These are phyloP conservation scores for Euphonia xanthogaster DNA, from an alignment of 2,797 vertebrate genomes.

Conservation along the genomic window DNA sequence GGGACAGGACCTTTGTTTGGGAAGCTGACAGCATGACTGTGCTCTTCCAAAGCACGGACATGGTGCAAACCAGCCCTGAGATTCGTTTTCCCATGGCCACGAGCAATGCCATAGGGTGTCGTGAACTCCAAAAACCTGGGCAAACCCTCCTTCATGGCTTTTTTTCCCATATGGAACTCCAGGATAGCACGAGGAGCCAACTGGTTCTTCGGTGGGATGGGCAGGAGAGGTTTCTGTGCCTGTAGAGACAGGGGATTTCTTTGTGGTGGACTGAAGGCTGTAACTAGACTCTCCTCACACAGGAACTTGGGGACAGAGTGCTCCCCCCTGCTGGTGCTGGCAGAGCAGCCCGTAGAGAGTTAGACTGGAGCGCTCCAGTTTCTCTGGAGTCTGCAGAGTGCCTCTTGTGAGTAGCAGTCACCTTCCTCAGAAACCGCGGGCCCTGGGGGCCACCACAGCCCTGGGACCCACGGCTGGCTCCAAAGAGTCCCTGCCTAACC, in stretches of 20 bases:
- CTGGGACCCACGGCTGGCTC: conserved; percentile 1
- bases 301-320: conserved; percentile 65
- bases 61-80: neutral
- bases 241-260: neutral
- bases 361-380: conserved; percentile 68
- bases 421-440: conserved; percentile 64
- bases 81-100: neutral
- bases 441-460: conserved; percentile 20
- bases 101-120: neutral
- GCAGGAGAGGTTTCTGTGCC: conserved; percentile 15
- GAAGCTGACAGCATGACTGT: neutral
- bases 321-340: conserved; percentile 66
- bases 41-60: neutral
- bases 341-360: conserved; percentile 69
- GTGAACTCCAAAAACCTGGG: fast-evolving
- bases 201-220: neutral
- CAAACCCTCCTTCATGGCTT: neutral
- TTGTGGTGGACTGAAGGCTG: conserved; percentile 47
- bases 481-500: conserved; percentile 40
- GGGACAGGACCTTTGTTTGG: neutral
- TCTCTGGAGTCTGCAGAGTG: conserved; percentile 71
- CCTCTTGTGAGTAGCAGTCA: conserved; percentile 71
- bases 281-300: conserved; percentile 72
- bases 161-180: neutral
- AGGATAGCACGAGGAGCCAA: neutral